Base-by-base conservation (phyloP, 2,113 vertebrate genomes). In the Cichladusa arquata region DNA sequence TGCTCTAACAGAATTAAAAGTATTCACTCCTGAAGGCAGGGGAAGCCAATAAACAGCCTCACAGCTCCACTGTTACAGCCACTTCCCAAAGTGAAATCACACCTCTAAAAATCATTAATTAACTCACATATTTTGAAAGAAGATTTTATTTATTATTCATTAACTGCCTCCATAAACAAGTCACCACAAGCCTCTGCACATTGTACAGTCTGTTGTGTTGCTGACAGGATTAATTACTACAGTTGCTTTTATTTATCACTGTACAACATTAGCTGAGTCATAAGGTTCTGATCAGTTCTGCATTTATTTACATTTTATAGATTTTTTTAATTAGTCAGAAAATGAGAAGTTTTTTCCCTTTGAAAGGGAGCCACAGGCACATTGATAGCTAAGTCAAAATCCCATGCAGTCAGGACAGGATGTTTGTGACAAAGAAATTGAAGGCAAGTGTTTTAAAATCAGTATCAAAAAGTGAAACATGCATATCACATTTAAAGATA, bases 371-470 rank as follows among this genome's bases (percentile, higher is more conserved):
- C 11, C 47, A 74, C 23, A 65, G 44, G 33, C 64, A 50, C n/a
- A 38, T 1, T 42, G 51, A 67, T 31, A 81, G 33, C 12, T n/a
- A 88, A 77, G 70, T 22, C 56, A 81, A 86, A 86, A 40, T 12
- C 5, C 19, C 14, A 54, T 2, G 3, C 5, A 69, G 36, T 12
- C 0, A 0, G 47, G 24, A 19, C 26, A 61, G 29, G 33, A 38
- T 33, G 7, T 29, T 38, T 31, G 8, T 53, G 34, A 50, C 54
- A 86, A 73, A 50, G 23, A 78, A 81, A 78, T 2, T 45, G 38
- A 87, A 93, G 44, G 36, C 7, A 89, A 62, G 7, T 33, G 60
- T 70, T 79, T 81, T 16, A 64, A 90, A 76, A 70, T 25, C 62
- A 76, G 26, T 60, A 72, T 60, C 11, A 81, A 65, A 58, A 81